Evolutionary conservation across 2,888 invertebrate species (phyloP), one percentile per base, ranked within the genome.

Genomic region (Chrysodeixis includens): DNA sequence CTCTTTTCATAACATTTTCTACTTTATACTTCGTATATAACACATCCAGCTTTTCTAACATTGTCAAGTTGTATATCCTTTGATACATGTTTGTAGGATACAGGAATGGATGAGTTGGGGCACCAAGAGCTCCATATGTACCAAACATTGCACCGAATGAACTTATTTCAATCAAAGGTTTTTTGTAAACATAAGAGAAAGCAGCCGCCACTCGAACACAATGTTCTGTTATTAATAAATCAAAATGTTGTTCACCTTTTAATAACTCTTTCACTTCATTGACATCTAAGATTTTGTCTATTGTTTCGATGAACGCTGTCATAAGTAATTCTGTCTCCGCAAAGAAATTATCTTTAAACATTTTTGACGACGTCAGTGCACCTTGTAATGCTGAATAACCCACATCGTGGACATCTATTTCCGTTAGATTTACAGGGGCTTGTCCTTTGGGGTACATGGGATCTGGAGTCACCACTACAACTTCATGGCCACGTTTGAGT

Each of bases 361-460:
- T 81, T 63, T 30, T 71, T 26, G 55, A 57, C 10, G 57, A 2
- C 22, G 30, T 54, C 12, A 68, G 51, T 7, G 78, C 66, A 0
- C 10, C 5, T 14, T 76, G 55, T 76, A 74, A 77, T 7, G 52
- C 56, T 6, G 57, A 14, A 16, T 88, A 87, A 0, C 88, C 84
- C 26, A 86, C 12, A 46, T 87, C 84, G n/a, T 89, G 82, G 0
- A 90, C 59, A 44, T 90, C 85, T 8, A 94, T 90, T 83, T 93
- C 91, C 1, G 83, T 90, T 3, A 91, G 80, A 60, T 92, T 94
- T 7, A 40, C 30, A 0, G 84, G 87, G 0, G 77, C 30, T 44
- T 79, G 46, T 3, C 81, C 83, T 62, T 85, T 78, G 0, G 82
- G 75, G 26, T n/a, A n/a, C n/a, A n/a, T n/a, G n/a, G n/a, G n/a